Evolutionary conservation across 2,888 invertebrate species (phyloP), one percentile per base, ranked within the genome.

Genomic region (Drosophila siamana): DNA sequence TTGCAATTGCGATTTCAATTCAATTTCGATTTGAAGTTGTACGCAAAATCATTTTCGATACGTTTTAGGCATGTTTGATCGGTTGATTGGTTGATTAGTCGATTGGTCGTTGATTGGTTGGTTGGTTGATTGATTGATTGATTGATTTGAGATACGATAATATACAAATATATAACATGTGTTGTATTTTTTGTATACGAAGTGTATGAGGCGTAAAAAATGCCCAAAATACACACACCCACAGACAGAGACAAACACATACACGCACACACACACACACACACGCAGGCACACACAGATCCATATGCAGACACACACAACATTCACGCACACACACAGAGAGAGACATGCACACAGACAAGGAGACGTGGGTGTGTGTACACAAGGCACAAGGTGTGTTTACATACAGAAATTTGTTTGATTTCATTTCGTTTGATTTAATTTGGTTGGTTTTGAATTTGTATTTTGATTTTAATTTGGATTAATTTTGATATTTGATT

Each of bases 181-280:
- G 59, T 62, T 40, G 46, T 24, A 51, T 30, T 46, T 15, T 47
- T 51, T 60, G 59, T 63, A 52, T 43, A 52, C 46, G 57, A 55
- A 51, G 74, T 69, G 63, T 70, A 64, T 74, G 66, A 46, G 54
- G 44, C 67, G 64, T 19, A n/a, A 52, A 44, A 33, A 51, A 44
- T 40, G 70, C 66, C 68, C 70, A 57, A 55, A 57, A 78, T 76
- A 84, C 76, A 81, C 85, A 74, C 75, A 74, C 74, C 70, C 72
- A 72, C 68, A 66, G 36, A 24, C 26, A 41, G 11, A 46, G 13
- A 47, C 67, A 54, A 7, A 7, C 47, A 8, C 40, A 61, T 1
- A 24, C 26, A 47, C n/a, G n/a, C 11, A 55, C 7, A 36, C 19
- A 16, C 19, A 47, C 40, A 44, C 13, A 47, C 9, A 44, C 11